Conservation (phyloP, 2,888 invertebrate genomes). For the Caenorhabditis sp. region DNA sequence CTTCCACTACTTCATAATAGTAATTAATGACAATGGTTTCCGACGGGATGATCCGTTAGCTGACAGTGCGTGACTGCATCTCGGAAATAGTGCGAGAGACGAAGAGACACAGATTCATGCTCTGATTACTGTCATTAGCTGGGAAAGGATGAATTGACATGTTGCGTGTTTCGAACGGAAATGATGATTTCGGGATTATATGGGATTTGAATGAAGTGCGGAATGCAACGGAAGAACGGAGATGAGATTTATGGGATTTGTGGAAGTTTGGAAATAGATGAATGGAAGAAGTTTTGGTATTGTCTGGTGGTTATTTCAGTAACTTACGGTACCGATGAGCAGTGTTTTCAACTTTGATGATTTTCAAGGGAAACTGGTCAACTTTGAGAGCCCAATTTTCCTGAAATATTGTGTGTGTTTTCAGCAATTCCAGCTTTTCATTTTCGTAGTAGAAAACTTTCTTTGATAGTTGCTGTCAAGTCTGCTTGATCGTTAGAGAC, state of each 20-base stretch:
- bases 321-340: too few species aligned
- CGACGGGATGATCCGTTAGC: constrained; percentile 52
- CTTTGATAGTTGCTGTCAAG: too few species aligned
- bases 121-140: constrained; percentile 60
- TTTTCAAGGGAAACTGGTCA: too few species aligned
- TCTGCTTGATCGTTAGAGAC: too few species aligned
- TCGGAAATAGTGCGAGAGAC: neutral
- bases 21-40: constrained; percentile 26
- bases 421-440: too few species aligned
- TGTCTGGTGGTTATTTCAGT: neutral
- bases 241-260: constrained; percentile 33
- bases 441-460: too few species aligned
- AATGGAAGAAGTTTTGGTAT: neutral
- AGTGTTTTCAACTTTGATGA: too few species aligned
- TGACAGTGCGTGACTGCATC: constrained; percentile 51
- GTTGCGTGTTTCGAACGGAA: constrained; percentile 61
- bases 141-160: constrained; percentile 24
- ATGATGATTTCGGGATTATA: constrained; percentile 56
- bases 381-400: too few species aligned
- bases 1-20: constrained; percentile 7
- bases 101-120: constrained; percentile 35
- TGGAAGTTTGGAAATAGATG: neutral
- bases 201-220: constrained; percentile 40
- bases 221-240: constrained; percentile 22
- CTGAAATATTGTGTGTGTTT: too few species aligned